Evolutionary conservation across 2,888 invertebrate species (phyloP), one percentile per base, ranked within the genome.

Genomic region (Hermodice carunculata): DNA sequence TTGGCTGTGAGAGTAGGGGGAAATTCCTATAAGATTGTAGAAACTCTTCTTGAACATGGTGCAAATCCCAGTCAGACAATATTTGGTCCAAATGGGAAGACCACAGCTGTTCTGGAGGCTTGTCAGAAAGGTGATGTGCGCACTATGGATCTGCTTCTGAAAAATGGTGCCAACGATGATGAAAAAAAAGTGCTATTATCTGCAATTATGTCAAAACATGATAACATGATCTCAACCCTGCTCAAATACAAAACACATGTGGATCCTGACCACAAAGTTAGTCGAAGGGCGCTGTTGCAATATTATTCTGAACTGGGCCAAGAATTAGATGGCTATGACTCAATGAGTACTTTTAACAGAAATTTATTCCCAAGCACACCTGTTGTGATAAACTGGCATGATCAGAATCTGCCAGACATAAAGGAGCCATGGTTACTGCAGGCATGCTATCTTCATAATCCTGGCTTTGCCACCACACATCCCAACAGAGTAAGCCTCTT

Each of bases 231-330:
- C n/a, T 89, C 95, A 5, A 90, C 93, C 72, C 87, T 97, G 28
- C 88, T 98, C n/a, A 92, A 95, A 0, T 92, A 93, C 53, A 93
- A 94, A 86, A 90, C 91, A 4, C 75, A 81, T 42, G 91, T 94
- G 0, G 98, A 98, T 86, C 93, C 94, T 0, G 97, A 98, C 80
- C 93, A 92, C 86, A 94, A 94, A 86, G 92, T 98, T 52, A 96
- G n/a, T n/a, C n/a, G n/a, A n/a, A n/a, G n/a, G n/a, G n/a, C n/a
- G n/a, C n/a, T n/a, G n/a, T n/a, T n/a, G n/a, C n/a, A n/a, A n/a
- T n/a, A n/a, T n/a, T n/a, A n/a, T n/a, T n/a, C n/a, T n/a, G n/a
- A n/a, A n/a, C n/a, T n/a, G n/a, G n/a, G n/a, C n/a, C n/a, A n/a
- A n/a, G n/a, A n/a, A n/a, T n/a, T n/a, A n/a, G n/a, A n/a, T n/a